Evolutionary conservation across 2,113 vertebrate species (phyloP), one percentile per base, ranked within the genome.

Genomic region (Alligator sinensis): DNA sequence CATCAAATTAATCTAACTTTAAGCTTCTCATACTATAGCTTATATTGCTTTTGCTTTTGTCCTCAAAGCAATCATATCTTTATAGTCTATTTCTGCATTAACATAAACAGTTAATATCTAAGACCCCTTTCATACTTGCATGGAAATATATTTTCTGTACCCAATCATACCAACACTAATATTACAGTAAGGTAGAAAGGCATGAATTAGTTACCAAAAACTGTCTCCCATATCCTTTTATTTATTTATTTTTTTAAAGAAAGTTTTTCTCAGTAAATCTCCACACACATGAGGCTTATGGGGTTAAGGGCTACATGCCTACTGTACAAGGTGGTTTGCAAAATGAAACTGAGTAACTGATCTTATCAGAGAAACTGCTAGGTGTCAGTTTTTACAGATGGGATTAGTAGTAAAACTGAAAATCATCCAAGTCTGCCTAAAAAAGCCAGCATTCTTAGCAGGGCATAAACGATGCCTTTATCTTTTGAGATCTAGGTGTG

Each of bases 1-100:
- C 76, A 92, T 79, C 82, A 91, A 84, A 87, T 68, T 92, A 95
- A 96, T 96, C 63, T 77, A 68, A 96, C 94, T 96, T 94, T 91
- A 89, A 57, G 91, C 90, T 90, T 81, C 72, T 13, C 94, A 80
- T 82, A 64, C 64, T 88, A 92, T 1, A 94, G 61, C 80, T 91
- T 90, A 72, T 72, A 54, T 83, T 91, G 66, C 11, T 88, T 95
- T 95, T 88, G 38, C 93, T 92, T 61, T 79, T 94, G 88, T 81
- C 75, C 12, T 90, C 57, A 60, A 93, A 86, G 93, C 90, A 81
- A 72, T 85, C 84, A 86, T 16, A 16, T 88, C 60, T 80, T 90
- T 92, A 86, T 87, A 89, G 89, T 34, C 34, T 27, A 81, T 78
- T 17, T 92, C 91, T 78, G 17, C 84, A n/a, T 83, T 89, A 74